phyloP scores from a whole-genome alignment of 2,797 vertebrate genomes.

The Malacoctenus gilli region DNA sequence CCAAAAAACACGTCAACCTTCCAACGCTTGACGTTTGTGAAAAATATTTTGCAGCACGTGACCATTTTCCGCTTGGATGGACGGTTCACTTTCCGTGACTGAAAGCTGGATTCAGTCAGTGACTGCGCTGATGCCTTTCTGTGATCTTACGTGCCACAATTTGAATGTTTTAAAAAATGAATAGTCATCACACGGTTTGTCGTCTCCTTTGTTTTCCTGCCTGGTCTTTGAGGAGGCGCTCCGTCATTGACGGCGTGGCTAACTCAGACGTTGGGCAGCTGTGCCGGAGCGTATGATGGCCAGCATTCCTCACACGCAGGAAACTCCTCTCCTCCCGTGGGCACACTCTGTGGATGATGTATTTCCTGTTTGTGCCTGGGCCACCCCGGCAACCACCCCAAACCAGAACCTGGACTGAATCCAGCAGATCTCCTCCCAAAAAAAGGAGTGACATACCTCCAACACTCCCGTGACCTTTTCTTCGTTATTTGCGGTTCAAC shows the following conservation, averaged over 20 bases:
- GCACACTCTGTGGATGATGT: slow-evolving; percentile 53
- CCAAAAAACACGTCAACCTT: no score
- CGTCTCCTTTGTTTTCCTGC: no score
- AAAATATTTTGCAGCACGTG: no score
- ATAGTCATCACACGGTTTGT: no score
- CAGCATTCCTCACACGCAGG: slow-evolving; percentile 59
- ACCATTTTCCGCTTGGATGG: no score
- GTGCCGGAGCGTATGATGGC: slow-evolving; percentile 35
- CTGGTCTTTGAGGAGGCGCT: background rate
- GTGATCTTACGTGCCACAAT: no score
- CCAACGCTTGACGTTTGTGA: no score
- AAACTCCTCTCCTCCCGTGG: slow-evolving; percentile 57
- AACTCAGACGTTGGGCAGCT: slow-evolving; percentile 11
- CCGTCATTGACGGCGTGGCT: background rate
- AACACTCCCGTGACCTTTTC: slow-evolving; percentile 11
- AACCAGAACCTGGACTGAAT: slow-evolving; percentile 23
- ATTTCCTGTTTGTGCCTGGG: slow-evolving; percentile 72
- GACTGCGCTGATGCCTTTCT: no score
- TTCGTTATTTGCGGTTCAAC: slow-evolving; percentile 1
- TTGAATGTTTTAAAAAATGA: no score
- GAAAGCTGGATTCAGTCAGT: no score
- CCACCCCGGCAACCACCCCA: slow-evolving; percentile 49
- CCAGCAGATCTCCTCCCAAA: slow-evolving; percentile 26
- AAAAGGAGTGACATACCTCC: slow-evolving; percentile 17
- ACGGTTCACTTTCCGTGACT: no score